Evolutionary conservation across 2,797 vertebrate species (phyloP), one percentile per base, ranked within the genome.

Genomic region (Sebastes goodei): DNA sequence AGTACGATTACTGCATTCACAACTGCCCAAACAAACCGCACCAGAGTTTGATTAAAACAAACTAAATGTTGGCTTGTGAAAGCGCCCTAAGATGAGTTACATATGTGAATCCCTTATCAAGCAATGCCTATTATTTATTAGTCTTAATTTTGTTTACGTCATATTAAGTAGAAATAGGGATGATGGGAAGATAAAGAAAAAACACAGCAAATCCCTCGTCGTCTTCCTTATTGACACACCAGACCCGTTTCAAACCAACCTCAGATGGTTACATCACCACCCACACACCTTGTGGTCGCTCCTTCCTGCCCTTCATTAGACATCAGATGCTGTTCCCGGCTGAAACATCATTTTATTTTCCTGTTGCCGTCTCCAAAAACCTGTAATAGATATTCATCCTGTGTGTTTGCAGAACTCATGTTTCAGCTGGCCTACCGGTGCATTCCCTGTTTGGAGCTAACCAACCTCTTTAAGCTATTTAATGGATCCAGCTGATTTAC

Each of bases 381-480:
- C 76, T 85, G 87, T 94, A 92, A 95, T 90, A 91, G 93, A 94
- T 93, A 95, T 94, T 94, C 67, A 78, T 90, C 88, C 88, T 94
- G 88, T 94, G 88, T 91, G 83, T 93, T 93, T 93, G 85, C 78
- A 86, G 86, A 91, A 86, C 87, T 92, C 78, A 29, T 83, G 88
- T 94, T 93, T 92, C 90, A 88, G 90, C 82, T 83, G 83, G 78
- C 71, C 74, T 49, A 66, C 81, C 25, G 59, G 80, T 87, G 72
- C 64, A 49, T 89, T 81, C 86, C 64, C 84, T 85, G 69, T 92
- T 93, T 88, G 86, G 88, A 91, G 53, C 74, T 64, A 68, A 94
- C 93, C 90, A 92, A 88, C 89, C 86, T 93, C 87, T 88, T 89
- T 89, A 87, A 86, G 87, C 88, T 94, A 86, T 89, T 94, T 94